Evolutionary conservation across 2,888 invertebrate genomes (phyloP).

Genomic region (Graphium colonna): DNA sequence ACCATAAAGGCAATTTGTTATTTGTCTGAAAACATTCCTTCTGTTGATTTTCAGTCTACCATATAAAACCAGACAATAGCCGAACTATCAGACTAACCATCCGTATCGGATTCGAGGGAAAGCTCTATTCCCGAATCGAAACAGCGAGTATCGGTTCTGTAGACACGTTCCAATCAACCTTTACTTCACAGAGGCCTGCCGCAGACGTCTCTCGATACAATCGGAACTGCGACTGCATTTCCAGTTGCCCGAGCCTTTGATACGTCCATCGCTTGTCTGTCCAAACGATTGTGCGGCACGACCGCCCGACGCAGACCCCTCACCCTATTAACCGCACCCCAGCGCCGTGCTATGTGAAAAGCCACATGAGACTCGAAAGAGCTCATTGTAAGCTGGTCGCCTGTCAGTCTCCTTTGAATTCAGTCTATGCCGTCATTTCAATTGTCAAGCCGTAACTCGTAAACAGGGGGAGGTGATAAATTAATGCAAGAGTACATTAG

Average conservation of each 20-base stretch:
- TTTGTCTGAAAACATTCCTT: background rate
- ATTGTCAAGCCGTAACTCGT: slow-evolving; percentile 73
- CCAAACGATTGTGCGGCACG: slow-evolving; percentile 65
- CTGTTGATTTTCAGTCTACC: background rate
- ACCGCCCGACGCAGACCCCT: slow-evolving; percentile 49
- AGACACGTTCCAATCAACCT: slow-evolving; percentile 75
- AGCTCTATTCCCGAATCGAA: slow-evolving; percentile 49
- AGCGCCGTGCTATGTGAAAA: slow-evolving; percentile 33
- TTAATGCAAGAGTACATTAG: slow-evolving; percentile 77
- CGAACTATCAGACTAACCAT: slow-evolving; percentile 9
- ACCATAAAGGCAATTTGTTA: background rate
- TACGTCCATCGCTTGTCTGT: slow-evolving; percentile 78
- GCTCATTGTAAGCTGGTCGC: slow-evolving; percentile 44
- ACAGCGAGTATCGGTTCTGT: slow-evolving; percentile 52
- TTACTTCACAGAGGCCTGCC: slow-evolving; percentile 64
- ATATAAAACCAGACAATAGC: slow-evolving; percentile 6
- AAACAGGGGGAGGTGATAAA: slow-evolving; percentile 74
- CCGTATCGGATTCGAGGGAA: slow-evolving; percentile 30
- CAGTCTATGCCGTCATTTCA: slow-evolving; percentile 68
- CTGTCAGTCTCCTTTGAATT: slow-evolving; percentile 52
- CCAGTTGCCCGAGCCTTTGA: slow-evolving; percentile 71
- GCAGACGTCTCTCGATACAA: slow-evolving; percentile 74
- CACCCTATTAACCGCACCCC: slow-evolving; percentile 35
- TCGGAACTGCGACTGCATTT: slow-evolving; percentile 75
- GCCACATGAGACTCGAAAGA: slow-evolving; percentile 34